These are phyloP conservation scores for Anser cygnoides DNA, from an alignment of 2,113 vertebrate species.

Conservation along the genomic window DNA sequence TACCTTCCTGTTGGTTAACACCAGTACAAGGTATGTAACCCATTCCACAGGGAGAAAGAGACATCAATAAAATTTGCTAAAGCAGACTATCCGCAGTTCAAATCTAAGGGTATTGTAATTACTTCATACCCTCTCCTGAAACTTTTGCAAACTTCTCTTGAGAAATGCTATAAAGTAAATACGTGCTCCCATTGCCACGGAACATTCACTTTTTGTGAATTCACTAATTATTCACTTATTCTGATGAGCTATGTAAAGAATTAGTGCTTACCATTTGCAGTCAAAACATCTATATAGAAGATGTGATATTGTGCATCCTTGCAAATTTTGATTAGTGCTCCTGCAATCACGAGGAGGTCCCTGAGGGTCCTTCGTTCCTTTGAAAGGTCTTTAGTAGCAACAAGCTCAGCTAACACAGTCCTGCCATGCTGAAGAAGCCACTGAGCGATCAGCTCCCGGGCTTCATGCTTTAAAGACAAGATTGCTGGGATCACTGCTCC, in stretches of 20 bases:
- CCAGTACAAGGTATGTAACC: neutral
- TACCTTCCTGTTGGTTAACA: slow-evolving; percentile 66
- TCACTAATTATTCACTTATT: neutral
- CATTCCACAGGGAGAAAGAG: neutral
- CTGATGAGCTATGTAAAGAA: neutral
- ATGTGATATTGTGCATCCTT: slow-evolving; percentile 76
- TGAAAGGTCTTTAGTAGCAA: slow-evolving; percentile 34
- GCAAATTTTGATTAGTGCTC: slow-evolving; percentile 79
- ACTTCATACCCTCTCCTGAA: neutral
- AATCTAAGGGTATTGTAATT: neutral
- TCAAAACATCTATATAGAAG: slow-evolving; percentile 84
- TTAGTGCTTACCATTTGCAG: slow-evolving; percentile 77
- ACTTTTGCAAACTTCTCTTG: neutral
- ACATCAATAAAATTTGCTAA: neutral
- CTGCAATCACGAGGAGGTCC: slow-evolving; percentile 76
- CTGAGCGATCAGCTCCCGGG: slow-evolving; percentile 75
- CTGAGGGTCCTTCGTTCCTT: slow-evolving; percentile 57
- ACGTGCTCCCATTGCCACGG: neutral
- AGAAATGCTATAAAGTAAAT: neutral
- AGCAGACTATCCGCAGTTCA: neutral
- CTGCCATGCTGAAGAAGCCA: slow-evolving; percentile 86
- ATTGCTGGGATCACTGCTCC: slow-evolving; percentile 79
- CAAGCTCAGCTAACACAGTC: slow-evolving; percentile 65
- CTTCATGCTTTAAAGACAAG: slow-evolving; percentile 82
- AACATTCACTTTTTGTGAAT: neutral